phyloP scores from a whole-genome alignment of 2,797 vertebrate species.

The Hylomyscus alleni region DNA sequence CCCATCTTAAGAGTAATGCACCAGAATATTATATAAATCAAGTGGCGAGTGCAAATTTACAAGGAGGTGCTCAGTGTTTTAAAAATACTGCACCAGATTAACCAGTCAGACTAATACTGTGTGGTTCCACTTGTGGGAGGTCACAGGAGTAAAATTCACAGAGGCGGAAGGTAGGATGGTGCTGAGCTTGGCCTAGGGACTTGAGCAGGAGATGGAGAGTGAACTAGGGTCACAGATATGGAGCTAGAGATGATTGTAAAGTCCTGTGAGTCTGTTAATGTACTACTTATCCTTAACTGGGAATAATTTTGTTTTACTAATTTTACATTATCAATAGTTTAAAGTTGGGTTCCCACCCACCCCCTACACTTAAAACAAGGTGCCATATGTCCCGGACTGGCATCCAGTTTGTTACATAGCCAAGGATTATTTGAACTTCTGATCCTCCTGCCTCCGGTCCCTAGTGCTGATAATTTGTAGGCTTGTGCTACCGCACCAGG shows the following conservation, averaged over 20 bases:
- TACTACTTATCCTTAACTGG: background rate
- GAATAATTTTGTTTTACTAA: constrained; percentile 44
- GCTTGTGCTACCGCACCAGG: background rate
- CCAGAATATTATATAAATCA: constrained; percentile 30
- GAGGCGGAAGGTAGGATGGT: background rate
- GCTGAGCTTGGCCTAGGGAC: background rate
- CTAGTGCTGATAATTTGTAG: background rate
- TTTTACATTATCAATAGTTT: background rate
- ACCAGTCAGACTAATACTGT: background rate
- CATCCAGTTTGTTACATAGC: background rate
- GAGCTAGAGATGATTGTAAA: background rate
- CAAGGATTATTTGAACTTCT: background rate
- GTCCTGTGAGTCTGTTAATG: constrained; percentile 4
- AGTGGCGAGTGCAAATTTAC: background rate
- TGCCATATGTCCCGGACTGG: background rate
- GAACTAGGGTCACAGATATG: background rate
- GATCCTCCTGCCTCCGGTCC: background rate
- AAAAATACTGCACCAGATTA: background rate
- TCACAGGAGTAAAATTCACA: background rate
- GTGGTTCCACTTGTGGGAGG: background rate
- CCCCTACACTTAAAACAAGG: background rate
- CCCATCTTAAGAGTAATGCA: background rate
- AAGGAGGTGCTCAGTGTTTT: background rate
- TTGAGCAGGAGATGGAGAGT: background rate
- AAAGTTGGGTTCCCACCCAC: background rate